Evolutionary conservation across 2,888 invertebrate species (phyloP).

Genomic region (Erebia ligea): DNA sequence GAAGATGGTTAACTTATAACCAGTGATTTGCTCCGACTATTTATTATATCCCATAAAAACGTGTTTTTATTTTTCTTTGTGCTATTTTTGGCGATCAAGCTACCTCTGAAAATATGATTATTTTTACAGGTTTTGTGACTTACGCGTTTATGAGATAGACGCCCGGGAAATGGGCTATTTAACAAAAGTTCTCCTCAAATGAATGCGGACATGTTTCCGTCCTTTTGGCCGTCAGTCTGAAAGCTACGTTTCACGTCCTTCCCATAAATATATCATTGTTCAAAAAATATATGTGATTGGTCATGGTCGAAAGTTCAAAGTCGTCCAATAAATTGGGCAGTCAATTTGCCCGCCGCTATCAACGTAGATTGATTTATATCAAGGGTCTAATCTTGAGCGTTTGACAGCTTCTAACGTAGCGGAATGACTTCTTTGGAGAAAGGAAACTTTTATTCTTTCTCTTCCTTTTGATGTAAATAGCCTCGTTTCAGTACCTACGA

Average conservation of each 20-base stretch:
- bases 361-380: slow-evolving; percentile 36
- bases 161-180: too few relatives aligned
- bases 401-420: slow-evolving; percentile 32
- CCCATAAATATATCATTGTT: neutral
- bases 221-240: too few relatives aligned
- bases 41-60: neutral
- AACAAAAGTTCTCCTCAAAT: too few relatives aligned
- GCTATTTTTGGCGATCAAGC: too few relatives aligned
- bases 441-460: slow-evolving; percentile 22
- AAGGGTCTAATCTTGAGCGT: slow-evolving; percentile 33
- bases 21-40: neutral
- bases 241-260: neutral
- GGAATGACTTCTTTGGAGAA: slow-evolving; percentile 30
- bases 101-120: too few relatives aligned
- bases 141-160: too few relatives aligned
- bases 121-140: too few relatives aligned
- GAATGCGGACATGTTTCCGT: too few relatives aligned
- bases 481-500: neutral
- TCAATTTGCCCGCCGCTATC: slow-evolving; percentile 25
- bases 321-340: slow-evolving; percentile 23
- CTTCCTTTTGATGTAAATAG: neutral
- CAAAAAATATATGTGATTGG: slow-evolving; percentile 7
- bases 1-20: neutral
- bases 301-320: slow-evolving; percentile 15
- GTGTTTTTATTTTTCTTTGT: neutral